These are phyloP conservation scores for Melipona bicolor DNA, from an alignment of 2,888 invertebrate genomes.

Conservation along the genomic window DNA sequence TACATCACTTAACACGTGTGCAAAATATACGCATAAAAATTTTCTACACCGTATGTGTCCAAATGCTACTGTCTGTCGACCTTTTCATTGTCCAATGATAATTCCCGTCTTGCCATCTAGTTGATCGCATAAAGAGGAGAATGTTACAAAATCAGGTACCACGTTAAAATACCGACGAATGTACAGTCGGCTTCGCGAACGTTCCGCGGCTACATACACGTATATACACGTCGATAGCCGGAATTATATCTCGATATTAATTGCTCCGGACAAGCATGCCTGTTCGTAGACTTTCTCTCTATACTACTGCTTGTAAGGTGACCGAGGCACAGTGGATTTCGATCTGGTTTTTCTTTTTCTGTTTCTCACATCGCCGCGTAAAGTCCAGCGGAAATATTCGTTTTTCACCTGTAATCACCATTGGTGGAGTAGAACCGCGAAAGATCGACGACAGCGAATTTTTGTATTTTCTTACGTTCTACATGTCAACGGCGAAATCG, in stretches of 20 bases:
- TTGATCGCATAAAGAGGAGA: constrained; percentile 27
- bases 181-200: constrained; percentile 33
- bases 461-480: not conserved
- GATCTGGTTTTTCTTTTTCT: not conserved
- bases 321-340: not conserved
- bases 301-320: not conserved
- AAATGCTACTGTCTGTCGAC: constrained; percentile 9
- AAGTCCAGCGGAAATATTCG: not conserved
- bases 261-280: not conserved
- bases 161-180: constrained; percentile 30
- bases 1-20: not conserved
- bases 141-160: constrained; percentile 45
- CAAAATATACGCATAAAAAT: not conserved
- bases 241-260: constrained; percentile 33
- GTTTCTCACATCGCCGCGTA: not conserved
- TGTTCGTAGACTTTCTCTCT: not conserved
- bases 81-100: constrained; percentile 28
- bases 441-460: constrained; percentile 24
- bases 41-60: not conserved
- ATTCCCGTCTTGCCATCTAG: constrained; percentile 18
- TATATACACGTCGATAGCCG: constrained; percentile 16
- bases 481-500: constrained; percentile 2
- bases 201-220: not conserved
- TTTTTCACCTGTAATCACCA: too few relatives aligned
- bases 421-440: constrained; percentile 11